A percentile compares a stretch with the other conserved stretches of the same genome.
Evolutionary conservation across 2,113 vertebrate genomes (phyloP).

Genomic region (Machaerirhynchus nigripectus): DNA sequence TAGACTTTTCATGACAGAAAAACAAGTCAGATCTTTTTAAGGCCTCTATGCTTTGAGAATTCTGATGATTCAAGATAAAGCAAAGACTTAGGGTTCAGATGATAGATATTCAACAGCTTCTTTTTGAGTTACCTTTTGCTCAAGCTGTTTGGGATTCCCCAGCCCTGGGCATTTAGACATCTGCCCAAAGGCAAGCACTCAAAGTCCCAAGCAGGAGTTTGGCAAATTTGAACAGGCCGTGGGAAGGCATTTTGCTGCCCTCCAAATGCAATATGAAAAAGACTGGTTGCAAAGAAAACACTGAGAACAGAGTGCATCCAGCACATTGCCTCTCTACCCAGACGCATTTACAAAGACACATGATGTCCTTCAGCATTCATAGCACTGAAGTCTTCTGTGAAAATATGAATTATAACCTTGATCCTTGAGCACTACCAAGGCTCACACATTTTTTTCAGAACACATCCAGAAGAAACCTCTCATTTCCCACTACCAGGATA

Average conservation of each 20-base stretch:
- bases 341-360: not conserved
- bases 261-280: not conserved
- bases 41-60: not conserved
- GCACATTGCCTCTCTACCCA: not conserved
- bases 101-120: not conserved
- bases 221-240: not conserved
- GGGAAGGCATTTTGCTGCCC: not conserved
- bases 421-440: not conserved
- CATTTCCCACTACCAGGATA: not conserved
- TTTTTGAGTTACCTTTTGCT: not conserved
- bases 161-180: accelerated
- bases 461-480: not conserved
- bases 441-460: not conserved
- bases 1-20: not conserved
- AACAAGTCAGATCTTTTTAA: not conserved
- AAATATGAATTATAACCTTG: not conserved
- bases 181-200: not conserved
- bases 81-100: not conserved
- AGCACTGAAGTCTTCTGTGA: not conserved
- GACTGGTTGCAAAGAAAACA: not conserved
- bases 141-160: not conserved
- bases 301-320: not conserved
- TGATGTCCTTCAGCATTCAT: not conserved
- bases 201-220: not conserved
- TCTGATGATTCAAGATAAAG: not conserved